Percentiles rank a stretch among this genome's conserved stretches.
Evolutionary conservation across 2,113 vertebrate genomes (phyloP).

Genomic region (Lichenostomus cassidix): DNA sequence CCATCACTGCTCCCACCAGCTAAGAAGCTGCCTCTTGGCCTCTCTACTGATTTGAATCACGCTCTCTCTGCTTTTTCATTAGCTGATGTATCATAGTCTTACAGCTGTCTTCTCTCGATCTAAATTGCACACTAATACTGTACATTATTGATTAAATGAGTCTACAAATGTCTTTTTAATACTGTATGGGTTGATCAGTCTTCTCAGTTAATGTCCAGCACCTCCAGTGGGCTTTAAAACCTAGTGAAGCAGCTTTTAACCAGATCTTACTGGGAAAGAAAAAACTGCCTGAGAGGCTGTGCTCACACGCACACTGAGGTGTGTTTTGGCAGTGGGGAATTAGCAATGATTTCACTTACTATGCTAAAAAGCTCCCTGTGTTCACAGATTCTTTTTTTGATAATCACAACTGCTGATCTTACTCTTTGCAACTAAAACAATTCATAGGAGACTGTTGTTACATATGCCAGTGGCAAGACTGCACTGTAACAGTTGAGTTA

Average conservation of each 20-base stretch:
- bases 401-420: background rate
- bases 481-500: background rate
- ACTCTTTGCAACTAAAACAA: background rate
- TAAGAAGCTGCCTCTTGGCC: background rate
- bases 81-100: conserved; percentile 34
- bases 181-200: conserved; percentile 56
- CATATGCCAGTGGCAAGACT: background rate
- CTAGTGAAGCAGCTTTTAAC: conserved; percentile 21
- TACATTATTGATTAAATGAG: conserved; percentile 68
- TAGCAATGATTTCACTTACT: background rate
- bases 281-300: background rate
- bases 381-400: background rate
- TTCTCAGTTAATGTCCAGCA: conserved; percentile 43
- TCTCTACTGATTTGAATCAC: background rate
- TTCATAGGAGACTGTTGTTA: background rate
- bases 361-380: background rate
- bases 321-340: background rate
- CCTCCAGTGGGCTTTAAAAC: conserved; percentile 47
- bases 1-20: background rate
- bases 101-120: conserved; percentile 11
- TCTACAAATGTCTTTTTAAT: conserved; percentile 68
- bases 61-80: conserved; percentile 23
- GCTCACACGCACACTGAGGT: accelerated
- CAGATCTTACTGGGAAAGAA: background rate
- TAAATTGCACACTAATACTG: conserved; percentile 60